A percentile compares a stretch with the other conserved stretches of the same genome.
These are phyloP conservation scores for Prunella himalayana DNA, from an alignment of 2,113 vertebrate genomes.

Conservation along the genomic window DNA sequence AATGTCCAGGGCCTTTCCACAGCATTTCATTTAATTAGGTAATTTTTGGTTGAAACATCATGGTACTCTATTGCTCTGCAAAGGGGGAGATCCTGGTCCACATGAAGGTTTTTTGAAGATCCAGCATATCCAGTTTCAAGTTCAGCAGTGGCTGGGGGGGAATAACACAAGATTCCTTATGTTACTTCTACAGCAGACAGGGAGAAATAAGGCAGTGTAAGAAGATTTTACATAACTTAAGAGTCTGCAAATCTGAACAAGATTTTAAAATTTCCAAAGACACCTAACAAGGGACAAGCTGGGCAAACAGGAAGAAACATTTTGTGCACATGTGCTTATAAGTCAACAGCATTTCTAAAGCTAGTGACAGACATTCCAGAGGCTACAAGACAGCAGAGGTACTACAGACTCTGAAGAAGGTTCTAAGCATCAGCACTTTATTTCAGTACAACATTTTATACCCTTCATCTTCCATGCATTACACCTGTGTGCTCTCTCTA, in stretches of 20 bases:
- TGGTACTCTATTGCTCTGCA: slow-evolving; percentile 74
- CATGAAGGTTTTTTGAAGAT: slow-evolving; percentile 50
- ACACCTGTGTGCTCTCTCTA: neutral
- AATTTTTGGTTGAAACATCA: slow-evolving; percentile 80
- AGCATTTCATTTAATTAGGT: slow-evolving; percentile 67
- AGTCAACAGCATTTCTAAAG: neutral
- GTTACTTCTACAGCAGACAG: neutral
- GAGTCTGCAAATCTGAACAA: neutral
- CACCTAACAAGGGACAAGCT: neutral
- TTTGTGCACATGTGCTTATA: neutral
- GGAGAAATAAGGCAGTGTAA: neutral
- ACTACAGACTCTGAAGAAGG: neutral
- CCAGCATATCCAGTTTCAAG: slow-evolving; percentile 67
- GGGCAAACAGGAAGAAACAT: neutral
- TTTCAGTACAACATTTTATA: neutral
- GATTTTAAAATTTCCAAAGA: neutral
- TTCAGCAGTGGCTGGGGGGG: slow-evolving; percentile 74
- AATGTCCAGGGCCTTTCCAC: neutral
- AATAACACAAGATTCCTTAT: neutral
- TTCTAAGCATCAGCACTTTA: neutral
- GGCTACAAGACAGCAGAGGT: neutral
- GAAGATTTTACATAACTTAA: neutral
- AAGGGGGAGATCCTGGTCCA: slow-evolving; percentile 75
- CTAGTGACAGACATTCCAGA: neutral
- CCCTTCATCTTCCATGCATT: neutral